A percentile compares a stretch with the other conserved stretches of the same genome.
Evolutionary conservation across 2,113 vertebrate genomes (phyloP).

Genomic region (Phalacrocorax carbo): DNA sequence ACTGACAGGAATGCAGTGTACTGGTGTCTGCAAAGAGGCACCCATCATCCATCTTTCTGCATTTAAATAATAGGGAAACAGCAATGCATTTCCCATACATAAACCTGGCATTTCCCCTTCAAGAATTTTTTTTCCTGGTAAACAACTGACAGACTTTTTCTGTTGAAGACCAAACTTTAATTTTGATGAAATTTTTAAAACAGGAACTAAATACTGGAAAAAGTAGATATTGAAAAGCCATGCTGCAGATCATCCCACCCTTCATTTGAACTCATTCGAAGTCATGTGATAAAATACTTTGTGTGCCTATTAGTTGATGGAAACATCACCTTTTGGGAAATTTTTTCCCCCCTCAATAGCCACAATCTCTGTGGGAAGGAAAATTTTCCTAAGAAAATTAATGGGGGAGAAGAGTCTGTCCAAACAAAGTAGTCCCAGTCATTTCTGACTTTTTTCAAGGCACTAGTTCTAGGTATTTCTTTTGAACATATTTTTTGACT

Average conservation of each 20-base stretch:
- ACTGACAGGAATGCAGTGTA: not conserved
- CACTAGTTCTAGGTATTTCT: not conserved
- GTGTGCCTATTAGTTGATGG: not conserved
- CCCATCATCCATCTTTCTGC: not conserved
- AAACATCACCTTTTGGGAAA: not conserved
- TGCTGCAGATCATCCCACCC: not conserved
- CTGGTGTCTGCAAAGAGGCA: not conserved
- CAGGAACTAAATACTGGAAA: not conserved
- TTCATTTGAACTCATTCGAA: not conserved
- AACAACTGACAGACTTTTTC: not conserved
- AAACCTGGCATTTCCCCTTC: not conserved
- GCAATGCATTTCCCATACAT: not conserved
- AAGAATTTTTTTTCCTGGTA: not conserved
- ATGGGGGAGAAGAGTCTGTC: not conserved
- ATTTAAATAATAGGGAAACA: not conserved
- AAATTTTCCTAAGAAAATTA: not conserved
- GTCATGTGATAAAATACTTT: rapidly evolving
- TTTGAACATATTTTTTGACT: not conserved
- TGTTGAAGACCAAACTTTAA: not conserved
- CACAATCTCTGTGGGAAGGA: rapidly evolving
- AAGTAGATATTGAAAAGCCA: not conserved
- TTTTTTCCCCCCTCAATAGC: not conserved
- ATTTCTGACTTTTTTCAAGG: not conserved
- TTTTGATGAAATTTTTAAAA: not conserved
- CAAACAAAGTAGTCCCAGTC: not conserved